These are phyloP conservation scores for Leuciscus waleckii DNA, from an alignment of 2,797 vertebrate species.

Conservation along the genomic window DNA sequence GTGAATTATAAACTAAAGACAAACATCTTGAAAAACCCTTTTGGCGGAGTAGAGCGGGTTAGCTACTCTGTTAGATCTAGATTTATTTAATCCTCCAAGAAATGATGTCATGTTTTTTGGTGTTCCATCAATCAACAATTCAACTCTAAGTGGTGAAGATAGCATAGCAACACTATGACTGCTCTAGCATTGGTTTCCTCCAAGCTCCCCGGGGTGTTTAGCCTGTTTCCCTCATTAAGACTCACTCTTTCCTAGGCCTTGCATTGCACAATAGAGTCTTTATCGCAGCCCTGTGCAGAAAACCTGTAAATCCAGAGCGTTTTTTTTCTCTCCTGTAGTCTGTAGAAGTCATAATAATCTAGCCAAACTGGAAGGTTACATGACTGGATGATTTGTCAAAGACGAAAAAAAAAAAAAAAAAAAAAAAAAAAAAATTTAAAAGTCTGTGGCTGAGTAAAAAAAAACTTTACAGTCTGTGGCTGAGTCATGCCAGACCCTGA, in stretches of 20 bases:
- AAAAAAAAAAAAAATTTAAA: no score
- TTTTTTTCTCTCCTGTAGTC: constrained; percentile 24
- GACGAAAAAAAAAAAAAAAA: not conserved
- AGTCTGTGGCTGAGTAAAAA: not conserved
- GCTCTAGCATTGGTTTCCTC: constrained; percentile 55
- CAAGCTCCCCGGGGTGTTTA: constrained; percentile 38
- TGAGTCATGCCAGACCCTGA: not conserved
- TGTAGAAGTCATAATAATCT: constrained; percentile 16
- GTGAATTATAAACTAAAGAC: not conserved
- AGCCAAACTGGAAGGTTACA: constrained; percentile 25
- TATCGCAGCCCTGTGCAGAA: constrained; percentile 43
- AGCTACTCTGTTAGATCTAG: not conserved
- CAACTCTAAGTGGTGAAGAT: constrained; percentile 32
- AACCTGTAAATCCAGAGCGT: constrained; percentile 30
- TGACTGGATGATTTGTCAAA: constrained; percentile 32
- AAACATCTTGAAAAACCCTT: not conserved
- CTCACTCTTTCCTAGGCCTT: constrained; percentile 31
- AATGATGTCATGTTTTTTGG: constrained; percentile 17
- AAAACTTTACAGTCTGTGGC: not conserved
- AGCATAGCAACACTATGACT: constrained; percentile 18
- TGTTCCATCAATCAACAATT: constrained; percentile 32
- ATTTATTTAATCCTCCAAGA: constrained; percentile 1
- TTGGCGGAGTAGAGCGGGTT: not conserved
- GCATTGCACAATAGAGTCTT: constrained; percentile 51
- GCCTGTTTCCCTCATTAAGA: constrained; percentile 65